phyloP scores from a whole-genome alignment of 1,140 invertebrate genomes.

The Paralvinella palmiformis region DNA sequence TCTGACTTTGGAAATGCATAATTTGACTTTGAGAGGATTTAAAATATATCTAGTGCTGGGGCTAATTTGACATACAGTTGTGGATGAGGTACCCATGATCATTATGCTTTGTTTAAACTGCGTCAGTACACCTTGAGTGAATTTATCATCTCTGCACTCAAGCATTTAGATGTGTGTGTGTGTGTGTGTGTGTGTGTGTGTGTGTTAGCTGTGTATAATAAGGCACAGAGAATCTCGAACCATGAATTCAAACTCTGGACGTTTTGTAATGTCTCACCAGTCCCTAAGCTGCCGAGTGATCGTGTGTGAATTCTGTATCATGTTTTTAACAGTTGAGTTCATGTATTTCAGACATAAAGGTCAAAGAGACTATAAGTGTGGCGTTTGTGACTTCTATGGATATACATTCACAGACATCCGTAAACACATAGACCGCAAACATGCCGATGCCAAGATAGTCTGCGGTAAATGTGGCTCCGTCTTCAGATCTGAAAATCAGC shows the following conservation, averaged over 20 bases:
- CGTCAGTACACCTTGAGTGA: neutral
- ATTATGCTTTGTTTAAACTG: neutral
- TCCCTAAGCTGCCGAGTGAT: too few species aligned
- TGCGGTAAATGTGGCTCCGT: conserved; percentile 45
- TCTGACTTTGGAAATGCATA: too few species aligned
- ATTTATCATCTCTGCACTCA: neutral
- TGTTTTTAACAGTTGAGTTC: neutral
- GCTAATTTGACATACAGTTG: too few species aligned
- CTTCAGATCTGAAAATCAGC: conserved; percentile 35
- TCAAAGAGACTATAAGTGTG: conserved; percentile 41
- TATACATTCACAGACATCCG: conserved; percentile 53
- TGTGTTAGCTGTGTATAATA: too few species aligned
- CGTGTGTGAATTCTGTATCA: neutral
- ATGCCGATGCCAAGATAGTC: conserved; percentile 34
- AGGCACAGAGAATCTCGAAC: too few species aligned
- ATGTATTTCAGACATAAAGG: conserved; percentile 28
- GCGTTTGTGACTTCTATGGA: conserved; percentile 51
- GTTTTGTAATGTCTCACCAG: too few species aligned
- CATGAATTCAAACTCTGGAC: too few species aligned
- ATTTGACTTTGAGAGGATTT: too few species aligned
- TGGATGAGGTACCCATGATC: neutral
- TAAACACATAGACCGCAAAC: conserved; percentile 52
- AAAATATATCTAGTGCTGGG: too few species aligned
- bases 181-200: neutral
- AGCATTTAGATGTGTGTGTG: neutral